A percentile compares a stretch with the other conserved stretches of the same genome.
phyloP scores from a whole-genome alignment of 2,113 vertebrate species.

The Dromiciops gliroides region DNA sequence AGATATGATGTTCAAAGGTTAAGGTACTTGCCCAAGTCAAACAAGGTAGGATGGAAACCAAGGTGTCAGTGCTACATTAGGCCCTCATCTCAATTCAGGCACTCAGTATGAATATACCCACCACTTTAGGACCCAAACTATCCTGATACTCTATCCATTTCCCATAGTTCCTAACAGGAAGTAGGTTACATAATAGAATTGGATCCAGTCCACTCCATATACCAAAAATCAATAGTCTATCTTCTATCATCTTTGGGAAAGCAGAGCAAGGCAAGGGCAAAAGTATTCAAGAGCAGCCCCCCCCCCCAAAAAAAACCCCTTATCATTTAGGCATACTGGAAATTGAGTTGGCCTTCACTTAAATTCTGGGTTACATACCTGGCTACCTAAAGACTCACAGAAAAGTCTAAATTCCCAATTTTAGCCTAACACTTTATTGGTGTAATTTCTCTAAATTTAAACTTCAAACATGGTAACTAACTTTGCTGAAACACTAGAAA shows the following conservation, averaged over 20 bases:
- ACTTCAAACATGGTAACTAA: slow-evolving; percentile 25
- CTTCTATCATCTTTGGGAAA: slow-evolving; percentile 27
- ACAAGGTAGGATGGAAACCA: not conserved
- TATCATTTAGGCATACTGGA: not conserved
- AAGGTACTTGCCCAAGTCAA: not conserved
- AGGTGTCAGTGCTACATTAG: not conserved
- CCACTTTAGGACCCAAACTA: not conserved
- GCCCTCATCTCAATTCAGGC: not conserved
- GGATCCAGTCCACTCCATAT: slow-evolving; percentile 37
- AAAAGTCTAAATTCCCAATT: slow-evolving; percentile 1
- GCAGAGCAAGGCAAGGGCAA: slow-evolving; percentile 11
- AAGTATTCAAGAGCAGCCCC: slow-evolving; percentile 35
- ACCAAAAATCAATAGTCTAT: slow-evolving; percentile 40
- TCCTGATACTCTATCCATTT: not conserved
- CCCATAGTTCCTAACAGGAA: slow-evolving; percentile 49
- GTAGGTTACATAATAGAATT: slow-evolving; percentile 32
- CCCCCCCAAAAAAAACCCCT: not conserved
- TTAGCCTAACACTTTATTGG: not conserved
- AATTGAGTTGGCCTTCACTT: slow-evolving; percentile 46
- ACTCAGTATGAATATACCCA: not conserved
- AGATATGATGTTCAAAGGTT: not conserved
- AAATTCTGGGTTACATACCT: slow-evolving; percentile 44
- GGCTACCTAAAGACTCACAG: not conserved
- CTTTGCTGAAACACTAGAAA: slow-evolving; percentile 37
- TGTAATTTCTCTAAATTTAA: slow-evolving; percentile 26